Evolutionary conservation across 2,888 invertebrate genomes (phyloP), one percentile per base, ranked within the genome.

Genomic region (Plebejus argus): DNA sequence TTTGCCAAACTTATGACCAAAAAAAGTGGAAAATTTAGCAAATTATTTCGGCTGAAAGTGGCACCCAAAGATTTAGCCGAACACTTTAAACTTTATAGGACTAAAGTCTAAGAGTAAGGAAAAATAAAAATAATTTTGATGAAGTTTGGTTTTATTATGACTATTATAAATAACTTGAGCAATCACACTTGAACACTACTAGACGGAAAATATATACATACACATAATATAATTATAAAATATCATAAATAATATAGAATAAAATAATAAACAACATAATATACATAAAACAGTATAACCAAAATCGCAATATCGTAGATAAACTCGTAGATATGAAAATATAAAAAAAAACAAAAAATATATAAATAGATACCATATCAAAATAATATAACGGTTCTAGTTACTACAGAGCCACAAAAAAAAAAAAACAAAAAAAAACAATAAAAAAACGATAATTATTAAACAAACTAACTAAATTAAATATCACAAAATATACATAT

Each of bases 351-450:
- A 78, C 35, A 80, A 66, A 76, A 70, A 80, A 78, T 77, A 78
- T 79, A 82, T 77, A 78, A 76, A 78, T 56, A 74, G 81, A 78
- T 81, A 81, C 75, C 75, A 77, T 77, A 75, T 72, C 75, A 76
- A 76, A n/a, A 7, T 7, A 58, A 1, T 58, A 58, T 23, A 4
- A 23, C 2, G 10, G 39, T 2, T 10, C 39, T 39, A 39, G 39
- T 39, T 10, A 10, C 39, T 39, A 39, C 0, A 39, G 39, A 10
- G 10, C 45, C 45, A 10, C 0, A 12, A 45, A 58, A 58, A 58
- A 18, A 72, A 39, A 82, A 79, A 81, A 80, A 83, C 80, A 82
- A 61, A 76, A 77, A 82, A 82, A 78, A 80, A 81, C 82, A 79
- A 23, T 23, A 10, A 61, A 61, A 23, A 10, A 10, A 23, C 8